These are phyloP conservation scores for Holacanthus passer DNA, from an alignment of 2,113 vertebrate genomes.

Conservation along the genomic window DNA sequence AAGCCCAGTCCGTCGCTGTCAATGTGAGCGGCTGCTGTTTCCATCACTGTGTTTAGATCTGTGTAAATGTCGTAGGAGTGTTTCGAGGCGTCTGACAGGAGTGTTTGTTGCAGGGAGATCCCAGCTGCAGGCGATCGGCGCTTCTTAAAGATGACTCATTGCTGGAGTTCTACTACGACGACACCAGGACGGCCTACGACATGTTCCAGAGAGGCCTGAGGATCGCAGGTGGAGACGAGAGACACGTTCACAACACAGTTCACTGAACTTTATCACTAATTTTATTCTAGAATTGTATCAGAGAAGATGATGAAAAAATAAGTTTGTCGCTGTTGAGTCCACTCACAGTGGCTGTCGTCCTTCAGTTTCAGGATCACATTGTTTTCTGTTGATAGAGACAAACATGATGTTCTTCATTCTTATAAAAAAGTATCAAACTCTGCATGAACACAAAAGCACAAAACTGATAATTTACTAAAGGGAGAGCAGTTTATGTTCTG, in stretches of 20 bases:
- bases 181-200: constrained; percentile 83
- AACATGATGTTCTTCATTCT: too few relatives aligned
- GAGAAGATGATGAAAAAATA: neutral
- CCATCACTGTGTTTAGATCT: fast-evolving
- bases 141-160: constrained; percentile 82
- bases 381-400: neutral
- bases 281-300: neutral
- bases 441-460: neutral
- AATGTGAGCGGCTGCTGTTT: constrained; percentile 52
- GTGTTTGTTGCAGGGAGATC: constrained; percentile 75
- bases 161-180: constrained; percentile 85
- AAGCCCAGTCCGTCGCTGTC: constrained; percentile 82
- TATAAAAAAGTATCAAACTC: neutral
- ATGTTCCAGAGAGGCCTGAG: constrained; percentile 85
- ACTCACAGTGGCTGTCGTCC: neutral
- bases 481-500: neutral
- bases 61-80: neutral
- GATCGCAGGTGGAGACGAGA: constrained; percentile 77
- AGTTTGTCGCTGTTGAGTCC: neutral
- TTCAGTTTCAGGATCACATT: neutral
- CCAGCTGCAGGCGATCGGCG: constrained; percentile 82
- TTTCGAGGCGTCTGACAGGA: neutral
- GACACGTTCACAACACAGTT: neutral
- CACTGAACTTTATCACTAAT: neutral
- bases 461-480: neutral